Evolutionary conservation across 2,797 vertebrate genomes (phyloP).

Genomic region (Crocidura indochinensis): DNA sequence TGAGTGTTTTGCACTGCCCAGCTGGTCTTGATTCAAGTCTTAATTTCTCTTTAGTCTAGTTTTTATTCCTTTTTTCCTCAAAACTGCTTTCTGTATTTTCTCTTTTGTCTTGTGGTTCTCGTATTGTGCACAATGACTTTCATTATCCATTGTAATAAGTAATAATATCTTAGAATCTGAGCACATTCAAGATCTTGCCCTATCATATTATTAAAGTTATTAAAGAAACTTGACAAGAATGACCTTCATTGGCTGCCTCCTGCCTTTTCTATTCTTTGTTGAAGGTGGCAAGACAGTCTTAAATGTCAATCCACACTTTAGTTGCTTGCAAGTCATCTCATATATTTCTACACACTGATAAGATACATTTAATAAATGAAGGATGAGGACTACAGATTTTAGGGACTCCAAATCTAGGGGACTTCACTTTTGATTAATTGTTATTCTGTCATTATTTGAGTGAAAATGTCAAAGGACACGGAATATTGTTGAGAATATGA

Average conservation of each 20-base stretch:
- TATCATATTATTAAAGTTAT: not conserved
- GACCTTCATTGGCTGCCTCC: not conserved
- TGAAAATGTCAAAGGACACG: slow-evolving; percentile 63
- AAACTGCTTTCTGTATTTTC: not conserved
- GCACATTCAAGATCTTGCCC: not conserved
- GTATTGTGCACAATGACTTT: not conserved
- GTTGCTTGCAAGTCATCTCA: not conserved
- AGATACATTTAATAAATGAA: not conserved
- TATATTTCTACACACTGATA: slow-evolving; percentile 13
- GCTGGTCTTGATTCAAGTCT: not conserved
- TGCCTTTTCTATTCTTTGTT: not conserved
- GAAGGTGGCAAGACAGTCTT: not conserved
- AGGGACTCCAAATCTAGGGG: not conserved
- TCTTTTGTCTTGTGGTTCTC: slow-evolving; percentile 23
- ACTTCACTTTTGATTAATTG: slow-evolving; percentile 41
- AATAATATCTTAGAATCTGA: slow-evolving; percentile 31
- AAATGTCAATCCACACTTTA: not conserved
- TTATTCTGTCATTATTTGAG: slow-evolving; percentile 38
- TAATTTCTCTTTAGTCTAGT: not conserved
- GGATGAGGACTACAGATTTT: slow-evolving; percentile 33
- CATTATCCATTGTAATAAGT: not conserved
- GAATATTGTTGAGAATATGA: not conserved
- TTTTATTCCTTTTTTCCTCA: not conserved
- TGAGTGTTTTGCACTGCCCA: not conserved
- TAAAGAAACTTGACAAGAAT: not conserved